These are phyloP conservation scores for Zele albiditarsus DNA, from an alignment of 2,888 invertebrate genomes.

Conservation along the genomic window DNA sequence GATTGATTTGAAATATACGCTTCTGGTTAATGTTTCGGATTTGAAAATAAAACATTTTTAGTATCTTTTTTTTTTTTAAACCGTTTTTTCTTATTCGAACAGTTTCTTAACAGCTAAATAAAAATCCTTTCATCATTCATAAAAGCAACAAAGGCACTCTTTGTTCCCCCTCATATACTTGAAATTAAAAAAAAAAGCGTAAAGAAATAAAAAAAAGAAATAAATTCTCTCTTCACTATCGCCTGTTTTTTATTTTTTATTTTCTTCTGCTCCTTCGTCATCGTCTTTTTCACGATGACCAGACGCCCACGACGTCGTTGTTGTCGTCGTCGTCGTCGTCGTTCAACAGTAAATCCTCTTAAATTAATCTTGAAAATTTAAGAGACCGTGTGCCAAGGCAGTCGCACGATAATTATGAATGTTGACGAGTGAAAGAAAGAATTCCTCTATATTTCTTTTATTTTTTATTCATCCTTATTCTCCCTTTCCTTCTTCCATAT, in stretches of 20 bases:
- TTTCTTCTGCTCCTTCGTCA: neutral
- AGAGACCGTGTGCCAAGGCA: neutral
- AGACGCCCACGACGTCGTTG: slow-evolving; percentile 4
- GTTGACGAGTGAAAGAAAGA: neutral
- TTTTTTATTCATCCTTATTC: neutral
- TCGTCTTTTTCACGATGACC: slow-evolving; percentile 1
- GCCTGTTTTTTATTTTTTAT: neutral
- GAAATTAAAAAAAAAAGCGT: neutral
- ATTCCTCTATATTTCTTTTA: neutral
- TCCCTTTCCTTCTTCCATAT: neutral
- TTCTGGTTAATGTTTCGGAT: neutral
- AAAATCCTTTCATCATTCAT: neutral
- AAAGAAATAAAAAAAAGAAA: neutral
- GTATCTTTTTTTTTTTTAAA: neutral
- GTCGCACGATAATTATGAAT: slow-evolving; percentile 8
- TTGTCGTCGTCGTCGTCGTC: neutral
- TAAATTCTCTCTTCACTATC: neutral
- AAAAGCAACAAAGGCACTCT: neutral
- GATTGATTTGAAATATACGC: neutral
- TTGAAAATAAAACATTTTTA: neutral
- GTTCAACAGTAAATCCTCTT: slow-evolving; percentile 9
- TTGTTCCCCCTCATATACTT: neutral
- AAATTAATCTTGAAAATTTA: slow-evolving; percentile 5
- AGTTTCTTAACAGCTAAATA: neutral
- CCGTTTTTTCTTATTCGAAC: neutral